These are phyloP conservation scores for Psilopogon haemacephalus DNA, from an alignment of 2,113 vertebrate genomes.

Conservation along the genomic window DNA sequence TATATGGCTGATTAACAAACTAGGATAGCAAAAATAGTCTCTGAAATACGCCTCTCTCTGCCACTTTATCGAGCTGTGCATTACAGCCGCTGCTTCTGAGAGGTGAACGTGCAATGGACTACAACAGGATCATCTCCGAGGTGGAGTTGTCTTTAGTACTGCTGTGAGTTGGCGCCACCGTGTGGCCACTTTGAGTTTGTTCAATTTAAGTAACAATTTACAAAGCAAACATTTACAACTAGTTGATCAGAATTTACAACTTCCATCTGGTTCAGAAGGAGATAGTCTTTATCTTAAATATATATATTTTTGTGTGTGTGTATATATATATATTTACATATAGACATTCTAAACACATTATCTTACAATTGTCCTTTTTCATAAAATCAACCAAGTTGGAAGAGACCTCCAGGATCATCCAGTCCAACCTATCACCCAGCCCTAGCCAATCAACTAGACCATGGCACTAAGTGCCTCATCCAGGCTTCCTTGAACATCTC, in stretches of 20 bases:
- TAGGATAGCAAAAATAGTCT: not conserved
- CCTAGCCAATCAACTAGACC: no score
- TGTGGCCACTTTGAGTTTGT: conserved; percentile 43
- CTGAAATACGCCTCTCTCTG: not conserved
- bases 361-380: not conserved
- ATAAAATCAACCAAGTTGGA: no score
- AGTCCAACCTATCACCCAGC: no score
- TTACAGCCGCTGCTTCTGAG: not conserved
- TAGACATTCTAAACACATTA: not conserved
- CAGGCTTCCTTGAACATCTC: no score
- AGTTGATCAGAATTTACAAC: not conserved
- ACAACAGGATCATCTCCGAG: not conserved
- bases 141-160: not conserved
- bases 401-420: no score
- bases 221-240: rapidly evolving
- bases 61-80: not conserved
- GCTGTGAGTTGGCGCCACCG: conserved; percentile 60
- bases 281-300: not conserved
- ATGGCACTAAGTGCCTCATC: no score
- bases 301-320: not conserved
- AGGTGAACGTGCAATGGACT: not conserved
- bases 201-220: not conserved
- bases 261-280: not conserved
- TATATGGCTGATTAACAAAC: not conserved
- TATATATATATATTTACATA: no score